A percentile compares a stretch with the other conserved stretches of the same genome.
phyloP scores from a whole-genome alignment of 2,113 vertebrate species.

The Leuciscus idus region DNA sequence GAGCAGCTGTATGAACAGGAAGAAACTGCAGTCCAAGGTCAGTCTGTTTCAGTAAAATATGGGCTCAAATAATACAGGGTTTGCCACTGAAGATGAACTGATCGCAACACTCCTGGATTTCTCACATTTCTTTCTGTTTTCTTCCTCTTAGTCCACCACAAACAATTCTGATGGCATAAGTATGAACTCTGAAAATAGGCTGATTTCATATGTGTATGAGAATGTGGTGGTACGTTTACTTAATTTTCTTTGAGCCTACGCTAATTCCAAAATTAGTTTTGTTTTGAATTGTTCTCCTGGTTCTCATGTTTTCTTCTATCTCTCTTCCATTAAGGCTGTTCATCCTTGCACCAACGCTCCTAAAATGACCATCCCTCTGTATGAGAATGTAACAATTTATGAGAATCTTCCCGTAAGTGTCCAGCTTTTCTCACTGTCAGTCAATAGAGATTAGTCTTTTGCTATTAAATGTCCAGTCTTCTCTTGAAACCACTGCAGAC shows the following conservation, averaged over 20 bases:
- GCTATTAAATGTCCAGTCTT: not conserved
- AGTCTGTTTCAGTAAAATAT: not conserved
- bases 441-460: not conserved
- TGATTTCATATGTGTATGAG: conserved; percentile 7
- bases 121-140: not conserved
- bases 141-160: not conserved
- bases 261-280: not conserved
- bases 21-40: not conserved
- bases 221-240: not conserved
- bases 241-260: not conserved
- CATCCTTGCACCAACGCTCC: not conserved
- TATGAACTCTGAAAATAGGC: too few relatives aligned
- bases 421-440: not conserved
- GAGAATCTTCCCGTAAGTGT: not conserved
- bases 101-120: not conserved
- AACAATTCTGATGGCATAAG: not conserved
- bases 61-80: not conserved
- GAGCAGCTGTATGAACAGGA: not conserved
- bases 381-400: conserved; percentile 8
- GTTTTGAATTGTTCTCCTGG: not conserved
- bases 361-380: not conserved
- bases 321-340: not conserved
- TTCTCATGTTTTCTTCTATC: not conserved
- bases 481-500: not conserved
- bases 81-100: not conserved